phyloP scores from a whole-genome alignment of 2,797 vertebrate genomes.

The Malurus splendens region DNA sequence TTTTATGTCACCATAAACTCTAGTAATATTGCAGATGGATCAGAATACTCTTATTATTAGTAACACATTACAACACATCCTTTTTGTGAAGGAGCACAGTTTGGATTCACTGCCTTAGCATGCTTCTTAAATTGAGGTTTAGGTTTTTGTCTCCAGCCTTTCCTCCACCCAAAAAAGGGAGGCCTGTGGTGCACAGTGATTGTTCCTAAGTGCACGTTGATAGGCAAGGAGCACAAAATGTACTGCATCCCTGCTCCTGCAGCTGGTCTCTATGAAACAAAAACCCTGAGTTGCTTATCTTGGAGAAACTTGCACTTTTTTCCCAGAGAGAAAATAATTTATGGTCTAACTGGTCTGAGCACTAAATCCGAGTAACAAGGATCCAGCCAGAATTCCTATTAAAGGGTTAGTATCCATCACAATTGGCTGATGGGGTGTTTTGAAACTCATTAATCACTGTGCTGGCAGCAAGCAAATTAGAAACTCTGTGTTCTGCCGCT shows the following conservation, averaged over 20 bases:
- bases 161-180: background rate
- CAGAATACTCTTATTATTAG: background rate
- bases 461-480: slow-evolving; percentile 29
- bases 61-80: background rate
- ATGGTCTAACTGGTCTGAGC: slow-evolving; percentile 20
- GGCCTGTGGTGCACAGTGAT: background rate
- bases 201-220: background rate
- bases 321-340: slow-evolving; percentile 18
- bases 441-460: slow-evolving; percentile 37
- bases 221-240: background rate
- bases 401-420: slow-evolving; percentile 45
- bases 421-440: slow-evolving; percentile 45
- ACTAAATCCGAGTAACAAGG: background rate
- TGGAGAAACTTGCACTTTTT: slow-evolving; percentile 9
- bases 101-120: fast-evolving
- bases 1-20: background rate
- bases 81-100: background rate
- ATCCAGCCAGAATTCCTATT: slow-evolving; percentile 39
- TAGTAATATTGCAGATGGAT: background rate
- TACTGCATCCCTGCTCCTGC: background rate
- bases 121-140: background rate
- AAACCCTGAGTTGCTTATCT: background rate
- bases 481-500: background rate
- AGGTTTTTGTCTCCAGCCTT: background rate
- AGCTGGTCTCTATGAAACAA: background rate